Evolutionary conservation across 2,888 invertebrate species (phyloP), one percentile per base, ranked within the genome.

Genomic region (Agrochola macilenta): DNA sequence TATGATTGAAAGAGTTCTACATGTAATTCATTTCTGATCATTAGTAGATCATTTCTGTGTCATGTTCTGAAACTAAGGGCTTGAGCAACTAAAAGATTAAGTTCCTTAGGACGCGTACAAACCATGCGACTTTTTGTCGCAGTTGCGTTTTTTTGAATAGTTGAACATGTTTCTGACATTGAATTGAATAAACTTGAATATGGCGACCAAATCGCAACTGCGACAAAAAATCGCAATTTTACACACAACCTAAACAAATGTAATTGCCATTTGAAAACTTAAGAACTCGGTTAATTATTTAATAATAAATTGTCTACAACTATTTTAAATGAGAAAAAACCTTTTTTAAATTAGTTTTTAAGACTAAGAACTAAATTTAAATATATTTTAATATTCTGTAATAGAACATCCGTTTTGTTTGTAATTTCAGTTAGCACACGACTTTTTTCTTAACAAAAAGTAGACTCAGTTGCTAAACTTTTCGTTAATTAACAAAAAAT

Each of bases 361-460:
- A 66, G 23, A 54, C 64, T 87, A 87, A 46, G 5, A 20, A 75
- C 60, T 88, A 86, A 86, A 78, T 72, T n/a, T 81, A 81, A 86
- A 82, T 76, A 85, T 75, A 82, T 54, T 54, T 65, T 30, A 74
- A 65, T 68, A 73, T 77, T 76, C 83, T 73, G 2, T 54, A 39
- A 23, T 39, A 60, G 74, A 78, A 58, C 58, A 64, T 66, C 23
- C n/a, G 12, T 65, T 68, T 61, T 81, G 35, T 71, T 65, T 69
- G 49, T 63, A 70, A 64, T 58, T 60, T 63, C 30, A 70, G 43
- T 68, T 76, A 88, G 76, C 73, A 87, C 85, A 52, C 26, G 35
- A 58, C 60, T 23, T 61, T 76, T 57, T 43, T 46, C 23, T 26
- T 30, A 58, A 81, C 68, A 87, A 81, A 69, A 87, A 78, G 63